These are phyloP conservation scores for Molossus alvarezi DNA, from an alignment of 2,797 vertebrate species.

Conservation along the genomic window DNA sequence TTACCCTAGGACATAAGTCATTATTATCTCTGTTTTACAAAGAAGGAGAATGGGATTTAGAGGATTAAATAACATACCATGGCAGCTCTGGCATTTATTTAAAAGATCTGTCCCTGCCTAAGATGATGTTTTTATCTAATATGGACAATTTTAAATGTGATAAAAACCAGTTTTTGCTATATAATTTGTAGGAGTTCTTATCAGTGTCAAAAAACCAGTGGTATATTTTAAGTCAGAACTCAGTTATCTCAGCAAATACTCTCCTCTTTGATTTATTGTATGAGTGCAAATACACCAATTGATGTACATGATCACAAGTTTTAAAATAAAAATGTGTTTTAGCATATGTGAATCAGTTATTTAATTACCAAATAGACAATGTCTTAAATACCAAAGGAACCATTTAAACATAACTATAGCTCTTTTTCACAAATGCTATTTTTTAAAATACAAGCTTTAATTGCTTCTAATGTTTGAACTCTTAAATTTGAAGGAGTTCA, in stretches of 20 bases:
- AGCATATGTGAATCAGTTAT: not conserved
- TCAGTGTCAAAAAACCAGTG: not conserved
- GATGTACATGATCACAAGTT: not conserved
- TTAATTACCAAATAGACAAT: not conserved
- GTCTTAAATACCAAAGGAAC: not conserved
- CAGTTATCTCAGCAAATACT: not conserved
- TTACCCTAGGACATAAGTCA: not conserved
- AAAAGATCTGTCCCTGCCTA: not conserved
- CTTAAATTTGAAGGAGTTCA: not conserved
- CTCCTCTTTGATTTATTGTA: not conserved
- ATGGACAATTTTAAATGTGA: not conserved
- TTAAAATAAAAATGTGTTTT: slow-evolving; percentile 5
- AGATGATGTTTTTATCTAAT: not conserved
- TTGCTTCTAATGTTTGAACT: slow-evolving; percentile 22
- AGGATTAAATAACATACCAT: not conserved
- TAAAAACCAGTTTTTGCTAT: not conserved
- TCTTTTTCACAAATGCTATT: not conserved
- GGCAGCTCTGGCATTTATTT: not conserved
- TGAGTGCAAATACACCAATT: not conserved
- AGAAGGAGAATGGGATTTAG: not conserved
- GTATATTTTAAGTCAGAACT: slow-evolving; percentile 7
- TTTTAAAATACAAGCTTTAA: slow-evolving; percentile 15
- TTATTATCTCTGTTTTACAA: not conserved
- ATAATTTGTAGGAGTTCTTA: not conserved
- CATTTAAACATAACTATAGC: not conserved